Conservation (phyloP, 2,888 invertebrate species). For the Drosophila pegasa region DNA sequence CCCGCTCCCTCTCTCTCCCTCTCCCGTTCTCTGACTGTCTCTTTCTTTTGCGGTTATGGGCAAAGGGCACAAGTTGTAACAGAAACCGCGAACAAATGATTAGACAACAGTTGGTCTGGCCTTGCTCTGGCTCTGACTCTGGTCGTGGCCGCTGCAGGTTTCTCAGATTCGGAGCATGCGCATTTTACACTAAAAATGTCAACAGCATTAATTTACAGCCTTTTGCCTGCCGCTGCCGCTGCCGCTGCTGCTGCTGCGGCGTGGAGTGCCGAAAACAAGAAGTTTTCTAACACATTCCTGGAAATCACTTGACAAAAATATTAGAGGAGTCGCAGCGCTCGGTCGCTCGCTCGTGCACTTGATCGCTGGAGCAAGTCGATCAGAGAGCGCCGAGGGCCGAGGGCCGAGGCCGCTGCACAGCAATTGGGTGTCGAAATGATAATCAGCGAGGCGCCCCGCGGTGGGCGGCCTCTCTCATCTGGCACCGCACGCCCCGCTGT, state of each 20-base stretch:
- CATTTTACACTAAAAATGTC: slow-evolving; percentile 69
- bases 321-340: not conserved
- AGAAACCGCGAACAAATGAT: slow-evolving; percentile 8
- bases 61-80: slow-evolving; percentile 11
- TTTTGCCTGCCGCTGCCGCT: not conserved
- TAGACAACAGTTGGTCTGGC: slow-evolving; percentile 20
- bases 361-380: slow-evolving; percentile 19
- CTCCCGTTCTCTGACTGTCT: too few relatives aligned
- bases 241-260: slow-evolving; percentile 4
- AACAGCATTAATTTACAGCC: slow-evolving; percentile 70
- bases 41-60: not conserved
- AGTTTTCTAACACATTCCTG: slow-evolving; percentile 68
- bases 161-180: slow-evolving; percentile 22
- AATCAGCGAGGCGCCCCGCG: slow-evolving; percentile 74
- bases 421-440: slow-evolving; percentile 83
- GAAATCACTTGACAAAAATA: slow-evolving; percentile 68
- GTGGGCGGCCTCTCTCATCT: slow-evolving; percentile 73
- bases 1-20: too few relatives aligned
- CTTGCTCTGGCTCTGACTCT: not conserved
- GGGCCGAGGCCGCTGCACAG: slow-evolving; percentile 54
- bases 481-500: slow-evolving; percentile 66
- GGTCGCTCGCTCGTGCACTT: slow-evolving; percentile 33
- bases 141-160: not conserved
- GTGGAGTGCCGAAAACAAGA: slow-evolving; percentile 52
- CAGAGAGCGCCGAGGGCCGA: slow-evolving; percentile 6